Conservation (phyloP, 2,797 vertebrate species). For the Vultur gryphus region DNA sequence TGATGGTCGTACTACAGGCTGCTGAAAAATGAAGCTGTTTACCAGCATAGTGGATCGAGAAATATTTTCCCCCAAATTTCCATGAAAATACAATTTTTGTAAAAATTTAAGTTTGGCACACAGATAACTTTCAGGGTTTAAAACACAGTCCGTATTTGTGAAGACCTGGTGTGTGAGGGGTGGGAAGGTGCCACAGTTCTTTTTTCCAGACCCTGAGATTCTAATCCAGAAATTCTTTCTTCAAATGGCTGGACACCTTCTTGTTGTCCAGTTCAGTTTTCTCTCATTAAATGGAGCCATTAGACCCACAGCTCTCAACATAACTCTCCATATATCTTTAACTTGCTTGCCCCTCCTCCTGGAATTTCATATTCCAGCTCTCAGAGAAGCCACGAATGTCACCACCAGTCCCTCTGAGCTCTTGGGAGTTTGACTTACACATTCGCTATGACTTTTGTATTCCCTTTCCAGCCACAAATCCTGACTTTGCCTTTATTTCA, state of each 20-base stretch:
- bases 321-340: background rate
- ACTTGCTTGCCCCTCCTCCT: background rate
- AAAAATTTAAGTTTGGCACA: background rate
- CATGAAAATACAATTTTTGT: background rate
- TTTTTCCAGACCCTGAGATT: background rate
- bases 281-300: background rate
- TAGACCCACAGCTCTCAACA: background rate
- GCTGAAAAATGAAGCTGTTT: background rate
- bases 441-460: accelerated
- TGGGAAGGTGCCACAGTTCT: background rate
- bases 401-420: background rate
- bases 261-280: background rate
- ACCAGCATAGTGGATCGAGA: background rate
- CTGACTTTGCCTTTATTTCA: background rate
- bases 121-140: background rate
- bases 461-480: background rate
- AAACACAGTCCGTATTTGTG: background rate
- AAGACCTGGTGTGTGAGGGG: accelerated
- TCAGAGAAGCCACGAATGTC: background rate
- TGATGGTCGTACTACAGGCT: background rate
- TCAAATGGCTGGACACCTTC: background rate
- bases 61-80: background rate
- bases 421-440: background rate
- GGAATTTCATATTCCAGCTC: background rate
- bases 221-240: background rate